Base-by-base conservation (phyloP, 2,797 vertebrate species). In the Oreonectes daqikongensis region DNA sequence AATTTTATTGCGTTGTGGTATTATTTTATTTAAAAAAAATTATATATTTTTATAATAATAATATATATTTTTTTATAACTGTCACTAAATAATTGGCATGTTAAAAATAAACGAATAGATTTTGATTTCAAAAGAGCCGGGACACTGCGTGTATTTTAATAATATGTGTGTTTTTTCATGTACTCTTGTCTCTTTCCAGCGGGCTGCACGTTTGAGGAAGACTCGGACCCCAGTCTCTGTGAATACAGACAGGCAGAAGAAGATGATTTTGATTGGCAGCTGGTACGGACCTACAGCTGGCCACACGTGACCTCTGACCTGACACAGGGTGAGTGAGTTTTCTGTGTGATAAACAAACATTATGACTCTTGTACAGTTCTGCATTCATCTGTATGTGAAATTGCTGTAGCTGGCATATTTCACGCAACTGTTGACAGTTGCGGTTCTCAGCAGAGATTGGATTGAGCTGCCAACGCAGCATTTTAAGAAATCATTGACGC, bases 251-350 rank as follows among this genome's bases (percentile, higher is more conserved):
- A 96, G 85, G 94, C 94, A 0, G 93, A 95, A 73, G 94, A 97
- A 0, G 95, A 97, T 35, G 96, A 99, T 91, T 98, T 98, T 68
- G 94, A 95, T 82, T 98, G 97, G 97, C 94, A 96, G 85, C 92
- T 94, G 35, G 81, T 97, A 66, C 90, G 89, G 76, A 95, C 94
- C 85, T 93, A 94, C 69, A 90, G 90, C 65, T 92, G 93, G 86
- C 94, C 95, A 0, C 92, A 91, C 69, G 86, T 92, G 26, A 90
- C 92, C 0, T 89, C 91, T 0, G 96, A 97, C 79, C 95, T 99
- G 72, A 94, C 95, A 8, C 92, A 92, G 4, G 97, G 97, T 97
- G 89, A 91, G 97, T 97, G 89, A 91, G 93, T 64, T 64, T 48
- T 24, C 52, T 14, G 48, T 8, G 48, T 42, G 35, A 53, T 50